These are phyloP conservation scores for Apodemia mormo DNA, from an alignment of 2,888 invertebrate species.

Conservation along the genomic window DNA sequence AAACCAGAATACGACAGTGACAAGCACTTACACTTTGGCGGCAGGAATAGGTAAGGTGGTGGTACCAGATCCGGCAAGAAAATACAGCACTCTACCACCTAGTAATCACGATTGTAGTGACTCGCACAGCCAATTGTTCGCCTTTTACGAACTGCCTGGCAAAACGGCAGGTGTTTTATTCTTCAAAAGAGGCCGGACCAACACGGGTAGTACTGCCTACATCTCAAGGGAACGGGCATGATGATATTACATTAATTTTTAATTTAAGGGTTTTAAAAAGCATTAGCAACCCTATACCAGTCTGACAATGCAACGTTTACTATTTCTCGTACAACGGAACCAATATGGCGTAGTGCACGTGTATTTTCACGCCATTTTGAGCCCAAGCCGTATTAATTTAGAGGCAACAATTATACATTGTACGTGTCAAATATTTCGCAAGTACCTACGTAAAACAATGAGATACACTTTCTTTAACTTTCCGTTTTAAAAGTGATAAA, in stretches of 20 bases:
- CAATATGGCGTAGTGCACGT: slow-evolving; percentile 10
- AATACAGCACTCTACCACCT: too few species aligned
- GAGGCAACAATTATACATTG: slow-evolving; percentile 1
- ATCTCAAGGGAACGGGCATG: neutral
- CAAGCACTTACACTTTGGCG: too few species aligned
- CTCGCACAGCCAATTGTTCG: too few species aligned
- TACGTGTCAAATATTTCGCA: slow-evolving; percentile 12
- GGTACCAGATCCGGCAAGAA: too few species aligned
- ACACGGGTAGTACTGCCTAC: neutral
- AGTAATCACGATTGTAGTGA: too few species aligned
- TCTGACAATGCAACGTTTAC: slow-evolving; percentile 8
- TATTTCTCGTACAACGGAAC: slow-evolving; percentile 13
- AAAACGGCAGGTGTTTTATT: too few species aligned
- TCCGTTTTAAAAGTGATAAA: neutral
- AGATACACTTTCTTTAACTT: slow-evolving; percentile 8
- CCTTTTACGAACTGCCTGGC: too few species aligned
- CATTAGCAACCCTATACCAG: neutral
- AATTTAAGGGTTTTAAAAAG: neutral
- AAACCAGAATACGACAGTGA: too few species aligned
- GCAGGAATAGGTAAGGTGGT: too few species aligned
- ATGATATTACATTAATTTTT: neutral
- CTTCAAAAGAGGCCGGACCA: too few species aligned
- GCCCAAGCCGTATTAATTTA: slow-evolving; percentile 3
- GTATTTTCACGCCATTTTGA: slow-evolving; percentile 16
- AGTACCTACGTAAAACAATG: slow-evolving; percentile 2